Evolutionary conservation across 2,888 invertebrate genomes (phyloP).

Genomic region (Thysanoteuthis rhombus): DNA sequence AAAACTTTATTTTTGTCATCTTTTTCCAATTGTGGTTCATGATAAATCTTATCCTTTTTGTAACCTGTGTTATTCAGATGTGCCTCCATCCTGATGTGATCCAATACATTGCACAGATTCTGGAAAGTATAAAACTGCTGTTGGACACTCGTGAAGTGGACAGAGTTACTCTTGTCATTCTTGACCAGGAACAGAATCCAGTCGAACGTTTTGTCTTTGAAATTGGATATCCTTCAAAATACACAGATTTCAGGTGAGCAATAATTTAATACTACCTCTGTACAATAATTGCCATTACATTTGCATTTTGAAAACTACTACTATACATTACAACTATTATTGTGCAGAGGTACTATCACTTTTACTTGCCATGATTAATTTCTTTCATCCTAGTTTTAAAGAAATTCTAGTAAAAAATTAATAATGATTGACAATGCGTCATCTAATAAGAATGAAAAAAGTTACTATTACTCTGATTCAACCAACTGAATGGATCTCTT

Average conservation of each 20-base stretch:
- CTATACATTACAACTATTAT: no score
- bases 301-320: no score
- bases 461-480: no score
- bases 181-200: slow-evolving; percentile 37
- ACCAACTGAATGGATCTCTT: no score
- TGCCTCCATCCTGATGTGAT: slow-evolving; percentile 60
- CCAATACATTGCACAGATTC: slow-evolving; percentile 50
- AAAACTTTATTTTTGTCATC: no score
- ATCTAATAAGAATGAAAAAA: no score
- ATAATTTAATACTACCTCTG: neutral
- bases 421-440: no score
- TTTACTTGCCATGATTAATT: no score
- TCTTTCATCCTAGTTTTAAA: no score
- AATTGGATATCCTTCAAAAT: slow-evolving; percentile 37
- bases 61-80: slow-evolving; percentile 47
- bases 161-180: slow-evolving; percentile 53
- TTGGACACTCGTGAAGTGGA: slow-evolving; percentile 47
- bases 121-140: slow-evolving; percentile 50
- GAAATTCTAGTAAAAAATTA: no score
- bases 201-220: slow-evolving; percentile 60
- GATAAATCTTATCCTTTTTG: neutral
- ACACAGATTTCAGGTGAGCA: slow-evolving; percentile 23
- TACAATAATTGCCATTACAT: no score
- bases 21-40: neutral
- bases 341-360: no score